These are phyloP conservation scores for Archaeoteleia sp. DNA, from an alignment of 2,888 invertebrate genomes.

Conservation along the genomic window DNA sequence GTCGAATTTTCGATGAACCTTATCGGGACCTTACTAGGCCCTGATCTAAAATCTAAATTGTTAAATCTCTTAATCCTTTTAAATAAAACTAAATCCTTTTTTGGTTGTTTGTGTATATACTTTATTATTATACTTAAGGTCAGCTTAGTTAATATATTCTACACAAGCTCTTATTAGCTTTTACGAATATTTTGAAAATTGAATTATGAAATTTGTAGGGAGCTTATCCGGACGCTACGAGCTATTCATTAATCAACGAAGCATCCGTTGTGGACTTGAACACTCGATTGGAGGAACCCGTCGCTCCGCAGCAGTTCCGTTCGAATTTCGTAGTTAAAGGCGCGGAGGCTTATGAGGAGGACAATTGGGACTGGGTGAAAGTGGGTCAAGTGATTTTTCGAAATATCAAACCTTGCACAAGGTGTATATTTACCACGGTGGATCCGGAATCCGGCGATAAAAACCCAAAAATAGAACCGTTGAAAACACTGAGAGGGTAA, in stretches of 20 bases:
- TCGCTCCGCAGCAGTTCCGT: constrained; percentile 79
- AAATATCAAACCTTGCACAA: constrained; percentile 80
- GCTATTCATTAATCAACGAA: constrained; percentile 82
- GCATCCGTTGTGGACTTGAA: constrained; percentile 82
- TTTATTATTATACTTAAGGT: too few relatives aligned
- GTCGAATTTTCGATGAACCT: too few relatives aligned
- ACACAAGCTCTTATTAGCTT: too few relatives aligned
- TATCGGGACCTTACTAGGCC: too few relatives aligned
- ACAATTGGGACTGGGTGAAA: constrained; percentile 83
- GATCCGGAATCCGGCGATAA: constrained; percentile 81
- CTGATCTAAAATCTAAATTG: too few relatives aligned
- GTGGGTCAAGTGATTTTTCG: constrained; percentile 81
- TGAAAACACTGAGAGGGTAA: constrained; percentile 81
- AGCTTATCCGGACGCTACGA: constrained; percentile 81
- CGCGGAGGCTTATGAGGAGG: constrained; percentile 80
- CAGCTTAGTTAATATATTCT: too few relatives aligned
- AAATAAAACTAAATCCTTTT: too few relatives aligned
- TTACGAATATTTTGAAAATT: neutral
- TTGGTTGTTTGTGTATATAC: too few relatives aligned
- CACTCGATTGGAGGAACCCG: constrained; percentile 76
- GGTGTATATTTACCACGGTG: constrained; percentile 84
- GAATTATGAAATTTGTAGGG: constrained; percentile 75
- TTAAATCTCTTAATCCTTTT: too few relatives aligned
- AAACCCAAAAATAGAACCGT: constrained; percentile 79
- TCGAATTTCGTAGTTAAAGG: constrained; percentile 82